A percentile compares a stretch with the other conserved stretches of the same genome.
Conservation (phyloP, 2,888 invertebrate species). For the Callyntrura sp. region DNA sequence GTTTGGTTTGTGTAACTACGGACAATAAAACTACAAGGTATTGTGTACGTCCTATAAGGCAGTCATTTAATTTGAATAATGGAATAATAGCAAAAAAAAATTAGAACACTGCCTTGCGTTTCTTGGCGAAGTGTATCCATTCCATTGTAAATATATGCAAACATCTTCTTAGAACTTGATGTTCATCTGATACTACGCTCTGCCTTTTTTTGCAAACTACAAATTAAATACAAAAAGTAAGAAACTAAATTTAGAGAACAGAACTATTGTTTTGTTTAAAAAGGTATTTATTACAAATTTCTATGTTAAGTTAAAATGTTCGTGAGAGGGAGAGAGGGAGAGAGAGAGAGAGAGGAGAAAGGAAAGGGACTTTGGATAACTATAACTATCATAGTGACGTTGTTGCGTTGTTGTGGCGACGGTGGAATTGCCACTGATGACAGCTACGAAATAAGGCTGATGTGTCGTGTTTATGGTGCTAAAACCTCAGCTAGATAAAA, state of each 20-base stretch:
- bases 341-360: not conserved
- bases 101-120: slow-evolving; percentile 64
- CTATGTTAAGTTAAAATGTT: slow-evolving; percentile 12
- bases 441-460: slow-evolving; percentile 31
- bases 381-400: not conserved
- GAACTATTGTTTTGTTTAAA: slow-evolving; percentile 12
- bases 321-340: slow-evolving; percentile 35
- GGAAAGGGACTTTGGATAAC: slow-evolving; percentile 39
- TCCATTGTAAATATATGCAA: not conserved
- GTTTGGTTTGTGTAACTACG: slow-evolving; percentile 42
- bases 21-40: slow-evolving; percentile 57
- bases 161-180: not conserved
- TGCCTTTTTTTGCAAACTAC: slow-evolving; percentile 54
- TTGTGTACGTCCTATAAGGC: slow-evolving; percentile 60
- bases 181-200: not conserved
- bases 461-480: slow-evolving; percentile 7
- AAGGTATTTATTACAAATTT: slow-evolving; percentile 43
- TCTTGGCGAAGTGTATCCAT: not conserved
- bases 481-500: slow-evolving; percentile 15
- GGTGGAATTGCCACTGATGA: slow-evolving; percentile 4
- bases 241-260: slow-evolving; percentile 37
- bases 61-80: slow-evolving; percentile 65
- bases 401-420: not conserved
- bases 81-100: slow-evolving; percentile 52
- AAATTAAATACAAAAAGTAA: slow-evolving; percentile 48